phyloP scores from a whole-genome alignment of 92 coral and sea anemone species.

The Heteractis magnifica region DNA sequence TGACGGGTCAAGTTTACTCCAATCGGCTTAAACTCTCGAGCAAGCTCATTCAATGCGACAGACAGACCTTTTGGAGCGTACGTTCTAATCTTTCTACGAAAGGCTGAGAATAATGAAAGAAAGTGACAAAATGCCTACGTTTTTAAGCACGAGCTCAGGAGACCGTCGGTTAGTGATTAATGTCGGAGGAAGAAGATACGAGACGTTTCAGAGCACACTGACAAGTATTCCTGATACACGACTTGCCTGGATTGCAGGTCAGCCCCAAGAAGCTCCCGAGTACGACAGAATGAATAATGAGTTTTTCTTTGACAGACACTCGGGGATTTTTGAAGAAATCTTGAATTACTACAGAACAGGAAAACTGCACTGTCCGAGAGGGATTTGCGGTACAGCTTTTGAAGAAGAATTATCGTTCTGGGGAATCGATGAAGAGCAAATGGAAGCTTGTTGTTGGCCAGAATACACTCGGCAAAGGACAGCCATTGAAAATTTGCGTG shows the following conservation, averaged over 20 bases:
- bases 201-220: constrained; percentile 68
- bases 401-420: constrained; percentile 78
- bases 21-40: background rate
- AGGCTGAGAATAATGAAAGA: background rate
- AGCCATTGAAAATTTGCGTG: constrained; percentile 59
- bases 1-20: constrained; percentile 2
- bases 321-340: constrained; percentile 70
- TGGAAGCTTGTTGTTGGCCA: constrained; percentile 85
- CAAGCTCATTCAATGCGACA: background rate
- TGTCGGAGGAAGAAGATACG: constrained; percentile 73
- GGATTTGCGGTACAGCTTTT: constrained; percentile 70
- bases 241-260: constrained; percentile 71
- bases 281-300: constrained; percentile 61
- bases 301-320: constrained; percentile 78
- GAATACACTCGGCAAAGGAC: constrained; percentile 76
- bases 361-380: constrained; percentile 76
- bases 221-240: constrained; percentile 77
- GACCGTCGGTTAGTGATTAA: constrained; percentile 63
- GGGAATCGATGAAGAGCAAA: constrained; percentile 81
- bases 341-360: constrained; percentile 81
- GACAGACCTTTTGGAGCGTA: background rate
- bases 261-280: constrained; percentile 59
- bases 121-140: constrained; percentile 9
- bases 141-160: background rate
- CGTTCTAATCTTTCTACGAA: background rate